Conservation (phyloP, 2,888 invertebrate species). For the Noctua fimbriata region DNA sequence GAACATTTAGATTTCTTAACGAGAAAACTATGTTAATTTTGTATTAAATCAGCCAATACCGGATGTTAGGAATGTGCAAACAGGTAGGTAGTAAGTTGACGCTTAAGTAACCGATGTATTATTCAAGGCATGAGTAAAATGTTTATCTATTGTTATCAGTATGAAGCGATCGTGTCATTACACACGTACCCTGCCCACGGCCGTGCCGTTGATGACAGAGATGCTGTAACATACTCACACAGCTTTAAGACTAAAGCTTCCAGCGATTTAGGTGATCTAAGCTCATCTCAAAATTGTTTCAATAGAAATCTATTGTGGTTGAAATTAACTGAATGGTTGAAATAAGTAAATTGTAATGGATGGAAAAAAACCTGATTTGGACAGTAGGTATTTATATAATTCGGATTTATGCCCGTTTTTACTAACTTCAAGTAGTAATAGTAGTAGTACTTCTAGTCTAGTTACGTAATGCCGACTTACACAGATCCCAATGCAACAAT, state of each 20-base stretch:
- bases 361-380: background rate
- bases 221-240: slow-evolving; percentile 65
- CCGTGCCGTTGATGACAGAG: slow-evolving; percentile 80
- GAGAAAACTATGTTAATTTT: slow-evolving; percentile 59
- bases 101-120: slow-evolving; percentile 74
- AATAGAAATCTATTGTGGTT: background rate
- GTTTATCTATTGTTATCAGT: slow-evolving; percentile 86
- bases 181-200: slow-evolving; percentile 85
- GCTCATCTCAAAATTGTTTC: background rate
- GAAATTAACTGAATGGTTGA: background rate
- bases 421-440: background rate
- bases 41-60: slow-evolving; percentile 53
- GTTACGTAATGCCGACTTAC: background rate
- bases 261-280: slow-evolving; percentile 48
- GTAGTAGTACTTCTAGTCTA: too few species aligned
- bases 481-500: background rate
- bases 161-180: slow-evolving; percentile 84
- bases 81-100: slow-evolving; percentile 64
- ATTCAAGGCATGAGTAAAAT: slow-evolving; percentile 80
- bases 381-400: background rate
- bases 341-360: background rate
- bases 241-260: slow-evolving; percentile 65
- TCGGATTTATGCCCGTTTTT: background rate
- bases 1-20: slow-evolving; percentile 59
- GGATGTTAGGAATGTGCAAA: slow-evolving; percentile 54